Evolutionary conservation across 2,797 vertebrate species (phyloP), one percentile per base, ranked within the genome.

Genomic region (Alcedo atthis): DNA sequence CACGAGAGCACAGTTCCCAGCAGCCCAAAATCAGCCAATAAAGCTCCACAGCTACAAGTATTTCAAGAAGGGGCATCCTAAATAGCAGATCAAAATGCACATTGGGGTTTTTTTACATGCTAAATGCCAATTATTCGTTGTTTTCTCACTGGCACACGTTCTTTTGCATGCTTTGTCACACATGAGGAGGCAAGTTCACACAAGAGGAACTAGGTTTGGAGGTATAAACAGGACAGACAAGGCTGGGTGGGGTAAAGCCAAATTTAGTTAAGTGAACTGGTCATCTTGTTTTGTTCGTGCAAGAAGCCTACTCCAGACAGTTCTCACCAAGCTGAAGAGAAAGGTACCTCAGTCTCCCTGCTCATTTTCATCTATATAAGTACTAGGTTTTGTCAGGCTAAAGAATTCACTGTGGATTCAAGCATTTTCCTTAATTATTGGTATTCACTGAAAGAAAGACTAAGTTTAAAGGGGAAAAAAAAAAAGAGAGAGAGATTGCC

Each of bases 361-460:
- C 74, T 93, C 66, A 89, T 89, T 87, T 94, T 81, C 81, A 63
- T 80, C 76, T 42, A 7, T 45, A 35, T 63, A 90, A 92, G 70
- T 62, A 61, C 33, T 11, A 37, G 28, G 76, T 70, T 96, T 94
- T 89, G 83, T 95, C 64, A 89, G 59, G 83, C 86, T 85, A 91
- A 95, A 97, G 91, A 95, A 96, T 92, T 79, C 68, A 81, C 66
- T 61, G 25, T 57, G 85, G 78, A 80, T 92, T 89, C 79, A 70
- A 93, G 77, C 71, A 18, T 91, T 95, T 94, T 81, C 68, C 83
- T 87, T 86, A 97, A 97, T 96, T 95, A 96, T 95, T 96, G 96
- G 93, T 96, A 97, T 96, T 95, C 94, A 92, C 87, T 81, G 79
- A 97, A 97, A 95, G 93, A 93, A 95, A 96, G 74, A 64, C 18